Evolutionary conservation across 2,888 invertebrate species (phyloP).

Genomic region (Philopedon plagiatum): DNA sequence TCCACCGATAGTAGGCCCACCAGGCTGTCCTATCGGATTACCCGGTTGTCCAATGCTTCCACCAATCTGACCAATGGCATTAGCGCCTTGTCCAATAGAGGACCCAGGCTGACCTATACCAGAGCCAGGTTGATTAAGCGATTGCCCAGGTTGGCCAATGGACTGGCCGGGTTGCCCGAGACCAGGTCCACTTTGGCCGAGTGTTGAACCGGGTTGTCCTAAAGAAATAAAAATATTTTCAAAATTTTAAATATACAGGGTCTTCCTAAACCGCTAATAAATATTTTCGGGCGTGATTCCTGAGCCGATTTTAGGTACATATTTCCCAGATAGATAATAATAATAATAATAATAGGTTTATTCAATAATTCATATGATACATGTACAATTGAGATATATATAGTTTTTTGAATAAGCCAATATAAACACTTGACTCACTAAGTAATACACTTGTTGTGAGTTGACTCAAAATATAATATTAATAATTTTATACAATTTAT

Average conservation of each 20-base stretch:
- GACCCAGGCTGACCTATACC: constrained; percentile 54
- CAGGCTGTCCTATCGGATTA: constrained; percentile 32
- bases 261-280: no score
- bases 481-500: no score
- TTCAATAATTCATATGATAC: no score
- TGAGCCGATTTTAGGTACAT: no score
- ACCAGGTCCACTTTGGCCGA: constrained; percentile 22
- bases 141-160: constrained; percentile 33
- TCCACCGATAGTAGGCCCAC: constrained; percentile 57
- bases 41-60: constrained; percentile 55
- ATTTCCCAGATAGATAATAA: no score
- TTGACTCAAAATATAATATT: no score
- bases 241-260: neutral
- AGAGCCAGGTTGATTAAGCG: constrained; percentile 28
- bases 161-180: constrained; percentile 55
- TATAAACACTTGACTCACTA: no score
- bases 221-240: neutral
- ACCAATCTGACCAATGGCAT: constrained; percentile 36
- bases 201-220: constrained; percentile 26
- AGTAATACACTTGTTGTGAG: no score
- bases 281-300: no score
- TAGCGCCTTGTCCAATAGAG: constrained; percentile 31
- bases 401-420: no score
- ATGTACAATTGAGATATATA: no score
- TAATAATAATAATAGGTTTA: no score